A percentile compares a stretch with the other conserved stretches of the same genome.
Evolutionary conservation across 2,113 vertebrate species (phyloP).

Genomic region (Catharus bicknelli): DNA sequence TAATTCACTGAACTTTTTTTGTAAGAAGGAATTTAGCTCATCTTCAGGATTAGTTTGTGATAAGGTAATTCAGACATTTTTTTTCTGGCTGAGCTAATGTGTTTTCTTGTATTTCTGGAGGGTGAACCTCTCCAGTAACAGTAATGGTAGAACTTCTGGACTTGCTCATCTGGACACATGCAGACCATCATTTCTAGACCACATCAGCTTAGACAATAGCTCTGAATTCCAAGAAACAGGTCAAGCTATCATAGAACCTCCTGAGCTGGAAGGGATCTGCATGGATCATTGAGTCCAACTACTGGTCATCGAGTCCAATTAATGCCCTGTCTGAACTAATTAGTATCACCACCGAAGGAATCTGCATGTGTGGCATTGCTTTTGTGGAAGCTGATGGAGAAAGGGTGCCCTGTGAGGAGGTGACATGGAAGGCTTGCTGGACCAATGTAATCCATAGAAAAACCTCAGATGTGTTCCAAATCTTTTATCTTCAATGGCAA

Average conservation of each 20-base stretch:
- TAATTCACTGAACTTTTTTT: background rate
- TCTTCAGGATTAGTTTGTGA: background rate
- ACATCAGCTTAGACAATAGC: background rate
- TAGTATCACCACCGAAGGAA: background rate
- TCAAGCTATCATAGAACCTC: background rate
- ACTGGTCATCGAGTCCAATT: background rate
- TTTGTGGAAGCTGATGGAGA: background rate
- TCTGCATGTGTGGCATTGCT: background rate
- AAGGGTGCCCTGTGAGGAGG: background rate
- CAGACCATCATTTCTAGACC: background rate
- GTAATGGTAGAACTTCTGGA: background rate
- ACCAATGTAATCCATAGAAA: background rate
- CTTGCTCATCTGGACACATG: background rate
- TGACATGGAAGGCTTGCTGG: background rate
- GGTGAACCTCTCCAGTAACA: background rate
- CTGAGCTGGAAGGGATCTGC: background rate
- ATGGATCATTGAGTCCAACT: background rate
- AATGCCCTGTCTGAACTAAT: background rate
- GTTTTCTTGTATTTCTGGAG: background rate
- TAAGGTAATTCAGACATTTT: background rate
- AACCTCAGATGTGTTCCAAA: background rate
- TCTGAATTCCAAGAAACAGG: background rate
- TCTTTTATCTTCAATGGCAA: background rate
- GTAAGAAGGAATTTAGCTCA: background rate
- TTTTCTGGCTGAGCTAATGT: background rate